These are phyloP conservation scores for Nasonovia ribisnigri DNA, from an alignment of 2,888 invertebrate genomes.

Conservation along the genomic window DNA sequence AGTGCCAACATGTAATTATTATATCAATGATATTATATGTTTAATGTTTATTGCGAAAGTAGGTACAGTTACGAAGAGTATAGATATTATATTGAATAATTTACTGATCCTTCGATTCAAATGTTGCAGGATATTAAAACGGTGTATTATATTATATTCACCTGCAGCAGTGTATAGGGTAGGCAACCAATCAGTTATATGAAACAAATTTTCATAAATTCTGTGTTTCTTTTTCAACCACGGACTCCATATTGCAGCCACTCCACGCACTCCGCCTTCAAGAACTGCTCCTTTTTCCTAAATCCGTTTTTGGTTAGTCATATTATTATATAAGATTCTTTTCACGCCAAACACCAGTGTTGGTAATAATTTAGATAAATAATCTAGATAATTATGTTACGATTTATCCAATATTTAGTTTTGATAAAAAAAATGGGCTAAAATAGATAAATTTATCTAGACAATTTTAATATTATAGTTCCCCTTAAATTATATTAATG, in stretches of 20 bases:
- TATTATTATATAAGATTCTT: neutral
- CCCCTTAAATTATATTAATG: too few relatives aligned
- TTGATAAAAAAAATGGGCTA: too few relatives aligned
- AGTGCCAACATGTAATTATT: too few relatives aligned
- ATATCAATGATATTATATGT: neutral
- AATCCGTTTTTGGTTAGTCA: neutral
- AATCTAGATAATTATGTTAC: too few relatives aligned
- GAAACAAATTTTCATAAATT: slow-evolving; percentile 78
- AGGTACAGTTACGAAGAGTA: neutral
- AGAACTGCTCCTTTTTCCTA: slow-evolving; percentile 83
- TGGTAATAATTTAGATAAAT: too few relatives aligned
- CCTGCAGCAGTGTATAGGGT: slow-evolving; percentile 74
- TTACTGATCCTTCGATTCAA: neutral
- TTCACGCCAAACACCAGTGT: neutral
- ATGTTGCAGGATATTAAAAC: neutral
- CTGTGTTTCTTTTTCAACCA: slow-evolving; percentile 72
- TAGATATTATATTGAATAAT: neutral
- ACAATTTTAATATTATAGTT: too few relatives aligned
- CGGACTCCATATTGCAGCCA: slow-evolving; percentile 83
- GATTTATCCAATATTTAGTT: too few relatives aligned
- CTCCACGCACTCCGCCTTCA: slow-evolving; percentile 87
- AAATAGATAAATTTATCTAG: too few relatives aligned
- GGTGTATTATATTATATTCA: slow-evolving; percentile 3
- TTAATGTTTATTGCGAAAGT: neutral
- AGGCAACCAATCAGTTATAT: slow-evolving; percentile 87